phyloP scores from a whole-genome alignment of 2,888 invertebrate genomes.

The Drosophila buzzatii region DNA sequence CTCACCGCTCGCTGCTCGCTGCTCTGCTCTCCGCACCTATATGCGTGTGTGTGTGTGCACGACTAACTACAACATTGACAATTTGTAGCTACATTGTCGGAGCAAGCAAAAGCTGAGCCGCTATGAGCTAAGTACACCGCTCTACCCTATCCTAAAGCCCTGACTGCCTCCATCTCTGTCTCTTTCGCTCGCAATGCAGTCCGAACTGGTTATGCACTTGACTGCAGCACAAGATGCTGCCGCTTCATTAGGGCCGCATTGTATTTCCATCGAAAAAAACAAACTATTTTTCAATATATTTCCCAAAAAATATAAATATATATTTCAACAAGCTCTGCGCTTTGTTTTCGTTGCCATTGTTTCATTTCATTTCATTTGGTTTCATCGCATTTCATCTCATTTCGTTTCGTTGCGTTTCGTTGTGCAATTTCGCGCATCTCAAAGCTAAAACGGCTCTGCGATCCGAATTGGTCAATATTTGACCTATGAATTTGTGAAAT shows the following conservation, averaged over 20 bases:
- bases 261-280: constrained; percentile 23
- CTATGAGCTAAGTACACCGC: constrained; percentile 25
- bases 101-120: constrained; percentile 30
- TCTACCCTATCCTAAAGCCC: background rate
- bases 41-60: constrained; percentile 52
- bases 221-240: constrained; percentile 38
- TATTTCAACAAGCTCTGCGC: constrained; percentile 30
- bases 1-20: constrained; percentile 52
- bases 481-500: constrained; percentile 63
- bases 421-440: constrained; percentile 67
- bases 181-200: constrained; percentile 32
- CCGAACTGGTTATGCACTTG: constrained; percentile 65
- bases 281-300: constrained; percentile 19
- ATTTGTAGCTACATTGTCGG: constrained; percentile 60
- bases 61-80: constrained; percentile 80
- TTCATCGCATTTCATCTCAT: constrained; percentile 12
- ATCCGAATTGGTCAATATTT: constrained; percentile 65
- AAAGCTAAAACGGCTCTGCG: constrained; percentile 2
- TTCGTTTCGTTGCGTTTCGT: constrained; percentile 16
- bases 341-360: constrained; percentile 43
- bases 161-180: constrained; percentile 8
- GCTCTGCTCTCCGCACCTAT: constrained; percentile 9
- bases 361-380: constrained; percentile 26
- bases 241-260: constrained; percentile 57
- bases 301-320: background rate